Percentiles rank a stretch among this genome's conserved stretches.
Conservation (phyloP, 2,888 invertebrate genomes). For the Papilio demoleus region DNA sequence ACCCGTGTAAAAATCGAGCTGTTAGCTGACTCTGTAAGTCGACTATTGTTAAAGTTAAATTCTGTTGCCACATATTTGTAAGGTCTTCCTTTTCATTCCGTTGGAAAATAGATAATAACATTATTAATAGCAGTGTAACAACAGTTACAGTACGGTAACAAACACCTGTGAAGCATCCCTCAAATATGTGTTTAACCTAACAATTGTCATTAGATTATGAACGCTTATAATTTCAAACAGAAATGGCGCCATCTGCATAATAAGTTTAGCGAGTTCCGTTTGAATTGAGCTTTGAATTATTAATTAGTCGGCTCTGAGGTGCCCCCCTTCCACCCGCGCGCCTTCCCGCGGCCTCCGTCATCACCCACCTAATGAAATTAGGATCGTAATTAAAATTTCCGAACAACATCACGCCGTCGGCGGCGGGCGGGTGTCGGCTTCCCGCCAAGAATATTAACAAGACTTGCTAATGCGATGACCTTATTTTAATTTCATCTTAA, state of each 20-base stretch:
- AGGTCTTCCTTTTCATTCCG: too few relatives aligned
- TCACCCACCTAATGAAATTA: conserved; percentile 29
- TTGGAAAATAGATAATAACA: too few relatives aligned
- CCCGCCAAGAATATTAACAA: conserved; percentile 29
- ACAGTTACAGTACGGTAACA: too few relatives aligned
- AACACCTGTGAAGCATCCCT: not conserved
- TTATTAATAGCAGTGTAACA: too few relatives aligned
- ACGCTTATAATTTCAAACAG: conserved; percentile 18
- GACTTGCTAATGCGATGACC: conserved; percentile 6
- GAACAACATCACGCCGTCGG: conserved; percentile 23
- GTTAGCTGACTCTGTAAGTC: too few relatives aligned
- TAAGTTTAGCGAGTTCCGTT: conserved; percentile 30
- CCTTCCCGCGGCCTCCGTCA: conserved; percentile 1
- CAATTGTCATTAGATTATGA: conserved; percentile 8
- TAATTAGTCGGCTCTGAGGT: conserved; percentile 18
- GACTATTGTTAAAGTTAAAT: too few relatives aligned
- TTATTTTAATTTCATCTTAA: conserved; percentile 8
- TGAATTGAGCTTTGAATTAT: conserved; percentile 33
- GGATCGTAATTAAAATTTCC: conserved; percentile 35
- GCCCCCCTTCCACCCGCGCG: not conserved
- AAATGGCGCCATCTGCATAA: conserved; percentile 21
- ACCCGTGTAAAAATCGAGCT: too few relatives aligned
- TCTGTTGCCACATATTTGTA: too few relatives aligned
- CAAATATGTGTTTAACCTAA: not conserved
- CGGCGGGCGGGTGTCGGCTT: not conserved